Conservation (phyloP, 2,797 vertebrate species). For the Protosalanx chinensis region DNA sequence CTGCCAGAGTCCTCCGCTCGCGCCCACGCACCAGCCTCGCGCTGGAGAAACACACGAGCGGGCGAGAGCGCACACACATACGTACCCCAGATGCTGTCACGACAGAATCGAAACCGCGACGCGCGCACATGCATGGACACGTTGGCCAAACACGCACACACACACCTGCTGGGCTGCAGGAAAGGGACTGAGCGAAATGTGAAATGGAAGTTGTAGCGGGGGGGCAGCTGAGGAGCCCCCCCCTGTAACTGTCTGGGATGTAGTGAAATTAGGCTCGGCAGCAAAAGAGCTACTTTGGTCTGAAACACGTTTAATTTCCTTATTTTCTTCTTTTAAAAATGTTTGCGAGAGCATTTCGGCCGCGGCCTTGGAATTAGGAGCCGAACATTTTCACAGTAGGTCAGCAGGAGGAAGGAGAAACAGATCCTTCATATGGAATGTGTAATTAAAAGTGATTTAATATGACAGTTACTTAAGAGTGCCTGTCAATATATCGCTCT, state of each 20-base stretch:
- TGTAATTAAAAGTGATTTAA: constrained; percentile 11
- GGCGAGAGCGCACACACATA: constrained; percentile 31
- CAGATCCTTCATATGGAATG: not conserved
- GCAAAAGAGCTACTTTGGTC: constrained; percentile 54
- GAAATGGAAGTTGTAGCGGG: constrained; percentile 38
- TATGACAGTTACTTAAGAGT: not conserved
- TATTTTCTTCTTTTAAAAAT: constrained; percentile 48
- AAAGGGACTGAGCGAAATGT: not conserved
- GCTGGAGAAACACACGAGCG: constrained; percentile 33
- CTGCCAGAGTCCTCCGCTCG: constrained; percentile 56
- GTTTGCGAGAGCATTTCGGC: constrained; percentile 54
- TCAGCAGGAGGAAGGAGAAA: constrained; percentile 4
- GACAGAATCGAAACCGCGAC: not conserved
- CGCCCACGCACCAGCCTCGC: constrained; percentile 47
- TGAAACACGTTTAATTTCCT: constrained; percentile 46
- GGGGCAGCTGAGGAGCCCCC: constrained; percentile 52
- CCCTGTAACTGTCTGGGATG: constrained; percentile 52
- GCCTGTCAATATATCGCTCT: not conserved
- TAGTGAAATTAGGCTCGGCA: constrained; percentile 70
- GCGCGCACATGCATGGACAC: not conserved
- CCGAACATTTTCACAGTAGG: constrained; percentile 14
- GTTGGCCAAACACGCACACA: not conserved
- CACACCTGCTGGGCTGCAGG: constrained; percentile 7
- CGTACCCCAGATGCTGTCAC: not conserved
- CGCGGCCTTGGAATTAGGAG: constrained; percentile 36